Evolutionary conservation across 2,888 invertebrate species (phyloP).

Genomic region (Himalopsyche anomala): DNA sequence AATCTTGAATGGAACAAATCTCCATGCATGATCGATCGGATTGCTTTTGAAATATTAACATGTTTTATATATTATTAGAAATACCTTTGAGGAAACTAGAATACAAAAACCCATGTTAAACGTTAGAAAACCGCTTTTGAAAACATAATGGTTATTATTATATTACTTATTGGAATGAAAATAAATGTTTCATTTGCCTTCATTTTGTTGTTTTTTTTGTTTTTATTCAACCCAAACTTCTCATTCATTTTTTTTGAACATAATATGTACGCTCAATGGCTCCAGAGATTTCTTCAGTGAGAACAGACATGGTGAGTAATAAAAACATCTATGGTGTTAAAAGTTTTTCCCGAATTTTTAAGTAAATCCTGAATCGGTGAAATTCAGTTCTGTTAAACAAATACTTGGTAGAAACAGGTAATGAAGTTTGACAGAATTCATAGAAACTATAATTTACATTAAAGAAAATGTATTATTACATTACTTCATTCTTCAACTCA

Average conservation of each 20-base stretch:
- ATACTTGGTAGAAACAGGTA: too few relatives aligned
- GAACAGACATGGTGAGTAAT: too few relatives aligned
- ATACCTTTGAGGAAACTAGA: constrained; percentile 59
- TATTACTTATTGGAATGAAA: constrained; percentile 60
- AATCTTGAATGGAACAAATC: constrained; percentile 13
- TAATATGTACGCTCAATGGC: too few relatives aligned
- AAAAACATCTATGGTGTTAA: too few relatives aligned
- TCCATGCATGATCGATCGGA: constrained; percentile 11
- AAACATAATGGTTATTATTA: constrained; percentile 60
- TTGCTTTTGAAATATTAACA: constrained; percentile 37
- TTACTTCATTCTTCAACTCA: too few relatives aligned
- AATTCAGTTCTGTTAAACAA: too few relatives aligned
- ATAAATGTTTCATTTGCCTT: constrained; percentile 63
- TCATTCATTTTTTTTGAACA: neutral
- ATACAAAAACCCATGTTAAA: constrained; percentile 57
- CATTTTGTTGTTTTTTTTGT: constrained; percentile 47
- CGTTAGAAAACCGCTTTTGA: constrained; percentile 60
- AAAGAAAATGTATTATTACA: too few relatives aligned
- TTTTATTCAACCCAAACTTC: constrained; percentile 22
- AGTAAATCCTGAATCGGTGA: too few relatives aligned
- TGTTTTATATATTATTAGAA: constrained; percentile 60
- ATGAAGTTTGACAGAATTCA: too few relatives aligned
- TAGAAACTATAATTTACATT: too few relatives aligned
- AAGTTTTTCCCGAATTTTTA: too few relatives aligned
- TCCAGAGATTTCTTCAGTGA: too few relatives aligned